Percentiles rank a stretch among this genome's conserved stretches.
These are phyloP conservation scores for Ciconia nigra DNA, from an alignment of 2,797 vertebrate species.

Conservation along the genomic window DNA sequence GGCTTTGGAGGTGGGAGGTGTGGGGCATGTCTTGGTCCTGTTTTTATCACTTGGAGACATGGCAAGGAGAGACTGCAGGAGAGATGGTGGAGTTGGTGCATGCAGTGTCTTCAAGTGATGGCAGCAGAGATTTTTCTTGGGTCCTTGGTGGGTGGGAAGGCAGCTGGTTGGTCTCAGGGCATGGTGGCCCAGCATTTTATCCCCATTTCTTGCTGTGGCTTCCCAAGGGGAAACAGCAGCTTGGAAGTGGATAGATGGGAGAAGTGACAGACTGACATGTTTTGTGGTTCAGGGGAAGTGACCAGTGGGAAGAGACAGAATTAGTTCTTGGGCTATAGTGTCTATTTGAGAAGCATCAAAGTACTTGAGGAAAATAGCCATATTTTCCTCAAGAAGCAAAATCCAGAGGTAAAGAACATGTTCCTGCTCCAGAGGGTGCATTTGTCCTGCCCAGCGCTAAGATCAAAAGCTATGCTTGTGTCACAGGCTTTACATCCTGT, in stretches of 20 bases:
- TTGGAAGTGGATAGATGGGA: not conserved
- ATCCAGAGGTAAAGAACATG: not conserved
- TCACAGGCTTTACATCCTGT: not conserved
- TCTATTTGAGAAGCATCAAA: not conserved
- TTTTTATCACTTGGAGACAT: not conserved
- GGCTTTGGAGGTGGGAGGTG: not conserved
- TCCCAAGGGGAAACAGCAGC: not conserved
- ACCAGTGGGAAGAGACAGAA: not conserved
- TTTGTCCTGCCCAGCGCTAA: not conserved
- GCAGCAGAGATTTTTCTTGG: not conserved
- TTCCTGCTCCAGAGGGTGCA: not conserved
- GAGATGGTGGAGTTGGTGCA: not conserved
- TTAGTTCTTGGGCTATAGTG: not conserved
- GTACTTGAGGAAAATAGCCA: not conserved
- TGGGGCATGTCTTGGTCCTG: not conserved
- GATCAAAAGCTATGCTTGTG: not conserved
- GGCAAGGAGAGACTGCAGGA: not conserved
- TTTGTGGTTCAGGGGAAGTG: not conserved
- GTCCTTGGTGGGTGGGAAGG: not conserved
- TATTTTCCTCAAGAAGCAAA: slow-evolving; percentile 2
- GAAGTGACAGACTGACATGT: not conserved
- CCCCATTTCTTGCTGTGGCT: not conserved
- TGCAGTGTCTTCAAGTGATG: not conserved
- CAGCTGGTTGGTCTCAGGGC: not conserved
- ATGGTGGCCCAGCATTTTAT: not conserved